Percentiles rank a stretch among this genome's conserved stretches.
Conservation (phyloP, 2,113 vertebrate species). For the Muntiacus reevesi region DNA sequence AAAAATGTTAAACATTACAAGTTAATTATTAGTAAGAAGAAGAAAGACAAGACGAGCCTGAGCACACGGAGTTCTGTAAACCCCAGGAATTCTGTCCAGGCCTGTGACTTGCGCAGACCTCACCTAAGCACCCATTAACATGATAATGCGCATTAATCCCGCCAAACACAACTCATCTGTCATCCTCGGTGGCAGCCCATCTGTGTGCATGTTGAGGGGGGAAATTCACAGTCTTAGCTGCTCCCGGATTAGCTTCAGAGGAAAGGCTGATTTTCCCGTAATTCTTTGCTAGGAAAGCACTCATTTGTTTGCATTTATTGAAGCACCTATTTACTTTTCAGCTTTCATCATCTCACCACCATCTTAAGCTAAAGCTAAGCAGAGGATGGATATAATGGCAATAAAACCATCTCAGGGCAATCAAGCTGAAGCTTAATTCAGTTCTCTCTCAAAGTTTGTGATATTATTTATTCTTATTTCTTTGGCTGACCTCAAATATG, state of each 20-base stretch:
- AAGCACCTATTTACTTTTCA: slow-evolving; percentile 79
- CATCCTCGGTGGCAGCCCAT: slow-evolving; percentile 82
- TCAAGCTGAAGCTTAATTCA: slow-evolving; percentile 47
- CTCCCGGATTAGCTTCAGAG: slow-evolving; percentile 81
- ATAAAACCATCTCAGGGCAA: slow-evolving; percentile 62
- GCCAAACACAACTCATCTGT: slow-evolving; percentile 86
- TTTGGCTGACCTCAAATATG: not conserved
- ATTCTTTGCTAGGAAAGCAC: slow-evolving; percentile 77
- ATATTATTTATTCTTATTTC: not conserved
- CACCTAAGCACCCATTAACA: slow-evolving; percentile 86
- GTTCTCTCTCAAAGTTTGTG: slow-evolving; percentile 28
- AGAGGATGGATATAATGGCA: slow-evolving; percentile 51
- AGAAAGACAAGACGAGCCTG: slow-evolving; percentile 38
- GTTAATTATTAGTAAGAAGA: slow-evolving; percentile 53
- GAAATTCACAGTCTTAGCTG: slow-evolving; percentile 80
- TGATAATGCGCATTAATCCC: slow-evolving; percentile 88
- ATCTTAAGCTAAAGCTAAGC: slow-evolving; percentile 71
- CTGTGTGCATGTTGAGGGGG: slow-evolving; percentile 75
- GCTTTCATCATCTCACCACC: slow-evolving; percentile 76
- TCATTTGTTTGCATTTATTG: slow-evolving; percentile 83
- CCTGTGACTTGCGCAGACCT: slow-evolving; percentile 80
- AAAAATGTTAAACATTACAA: slow-evolving; percentile 78
- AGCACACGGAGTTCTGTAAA: slow-evolving; percentile 75
- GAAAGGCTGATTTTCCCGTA: slow-evolving; percentile 79
- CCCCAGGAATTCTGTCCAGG: slow-evolving; percentile 77